phyloP scores from a whole-genome alignment of 2,113 vertebrate genomes.

The Sturnira hondurensis region DNA sequence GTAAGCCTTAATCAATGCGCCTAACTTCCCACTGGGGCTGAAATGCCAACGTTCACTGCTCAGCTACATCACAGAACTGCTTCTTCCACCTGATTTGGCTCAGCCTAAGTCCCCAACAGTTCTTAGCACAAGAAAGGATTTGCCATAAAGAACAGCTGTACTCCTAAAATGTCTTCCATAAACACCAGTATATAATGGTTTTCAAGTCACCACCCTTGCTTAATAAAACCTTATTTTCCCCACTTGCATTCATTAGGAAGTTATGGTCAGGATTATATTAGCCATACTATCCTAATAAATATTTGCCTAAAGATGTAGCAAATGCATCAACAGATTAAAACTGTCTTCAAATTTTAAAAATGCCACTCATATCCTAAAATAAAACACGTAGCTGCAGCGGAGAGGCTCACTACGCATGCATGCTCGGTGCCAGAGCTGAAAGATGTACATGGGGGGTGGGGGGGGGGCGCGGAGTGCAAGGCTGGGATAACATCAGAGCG shows the following conservation, averaged over 20 bases:
- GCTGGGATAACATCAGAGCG: not conserved
- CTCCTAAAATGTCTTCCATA: not conserved
- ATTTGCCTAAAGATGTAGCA: conserved; percentile 57
- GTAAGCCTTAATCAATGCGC: not conserved
- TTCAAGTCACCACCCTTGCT: conserved; percentile 25
- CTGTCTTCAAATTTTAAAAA: conserved; percentile 33
- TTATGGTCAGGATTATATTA: conserved; percentile 49
- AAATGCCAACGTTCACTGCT: fast-evolving
- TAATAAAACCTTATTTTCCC: conserved; percentile 63
- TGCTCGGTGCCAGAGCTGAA: not conserved
- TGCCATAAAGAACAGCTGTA: not conserved
- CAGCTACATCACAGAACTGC: fast-evolving
- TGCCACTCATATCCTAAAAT: conserved; percentile 24
- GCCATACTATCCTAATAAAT: conserved; percentile 62
- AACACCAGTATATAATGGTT: not conserved
- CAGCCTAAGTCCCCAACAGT: not conserved
- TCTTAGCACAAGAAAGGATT: not conserved
- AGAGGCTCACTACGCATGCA: too few relatives aligned
- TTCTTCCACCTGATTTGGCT: too few relatives aligned
- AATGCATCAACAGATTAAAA: conserved; percentile 44
- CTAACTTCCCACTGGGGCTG: too few relatives aligned
- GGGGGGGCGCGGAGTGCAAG: too few relatives aligned
- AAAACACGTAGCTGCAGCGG: not conserved
- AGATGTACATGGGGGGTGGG: not conserved
- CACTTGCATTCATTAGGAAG: conserved; percentile 65